Evolutionary conservation across 2,797 vertebrate genomes (phyloP).

Genomic region (Echiichthys vipera): DNA sequence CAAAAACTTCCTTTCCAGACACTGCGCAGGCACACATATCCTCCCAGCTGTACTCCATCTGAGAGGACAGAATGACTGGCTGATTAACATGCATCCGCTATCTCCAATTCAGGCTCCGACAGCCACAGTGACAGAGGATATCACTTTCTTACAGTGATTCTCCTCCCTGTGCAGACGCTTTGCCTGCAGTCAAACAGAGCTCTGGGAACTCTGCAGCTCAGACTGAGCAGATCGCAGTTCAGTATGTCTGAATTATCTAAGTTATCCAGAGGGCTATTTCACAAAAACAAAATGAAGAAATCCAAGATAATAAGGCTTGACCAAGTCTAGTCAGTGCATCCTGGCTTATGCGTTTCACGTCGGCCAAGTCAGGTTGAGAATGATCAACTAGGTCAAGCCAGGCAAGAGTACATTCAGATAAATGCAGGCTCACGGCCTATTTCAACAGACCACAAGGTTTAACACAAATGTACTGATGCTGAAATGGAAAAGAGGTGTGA

Average conservation of each 20-base stretch:
- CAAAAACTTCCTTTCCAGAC: not conserved
- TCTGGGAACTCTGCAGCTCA: constrained; percentile 15
- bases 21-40: not conserved
- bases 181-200: constrained; percentile 25
- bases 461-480: too few relatives aligned
- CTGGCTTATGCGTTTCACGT: too few relatives aligned
- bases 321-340: too few relatives aligned
- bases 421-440: too few relatives aligned
- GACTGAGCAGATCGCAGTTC: constrained; percentile 1
- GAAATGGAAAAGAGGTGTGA: too few relatives aligned
- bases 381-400: too few relatives aligned
- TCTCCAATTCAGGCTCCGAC: constrained; percentile 1
- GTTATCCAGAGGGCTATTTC: too few relatives aligned
- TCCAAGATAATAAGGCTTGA: too few relatives aligned
- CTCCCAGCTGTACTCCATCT: not conserved
- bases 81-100: constrained; percentile 57
- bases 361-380: too few relatives aligned
- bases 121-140: constrained; percentile 9
- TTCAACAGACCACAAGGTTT: too few relatives aligned
- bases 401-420: too few relatives aligned
- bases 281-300: too few relatives aligned
- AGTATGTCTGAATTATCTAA: constrained; percentile 20
- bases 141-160: constrained; percentile 13
- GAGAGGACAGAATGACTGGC: constrained; percentile 36
- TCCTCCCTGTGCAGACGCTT: constrained; percentile 28